Conservation (phyloP, 2,797 vertebrate genomes). For the Intellagama lesueurii region DNA sequence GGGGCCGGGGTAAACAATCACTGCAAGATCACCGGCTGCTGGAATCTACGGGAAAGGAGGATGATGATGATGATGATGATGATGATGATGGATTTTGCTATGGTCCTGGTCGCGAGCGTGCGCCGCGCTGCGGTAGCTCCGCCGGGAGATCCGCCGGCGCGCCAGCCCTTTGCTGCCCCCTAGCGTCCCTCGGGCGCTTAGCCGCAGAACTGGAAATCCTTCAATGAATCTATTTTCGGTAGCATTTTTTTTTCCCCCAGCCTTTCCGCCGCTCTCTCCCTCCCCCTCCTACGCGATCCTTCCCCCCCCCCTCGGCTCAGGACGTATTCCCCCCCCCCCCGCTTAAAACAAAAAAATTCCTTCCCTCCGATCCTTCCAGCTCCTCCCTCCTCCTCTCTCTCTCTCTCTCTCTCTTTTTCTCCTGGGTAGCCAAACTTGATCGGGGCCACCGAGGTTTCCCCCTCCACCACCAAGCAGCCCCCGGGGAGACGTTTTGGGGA, state of each 20-base stretch:
- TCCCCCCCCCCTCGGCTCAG: not conserved
- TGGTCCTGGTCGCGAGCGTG: not conserved
- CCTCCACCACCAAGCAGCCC: not conserved
- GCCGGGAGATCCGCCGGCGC: not conserved
- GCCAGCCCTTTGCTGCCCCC: constrained; percentile 18
- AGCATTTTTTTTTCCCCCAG: not conserved
- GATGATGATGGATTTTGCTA: too few species aligned
- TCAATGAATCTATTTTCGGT: constrained; percentile 40
- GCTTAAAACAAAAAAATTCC: too few species aligned
- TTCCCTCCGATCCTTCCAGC: not conserved
- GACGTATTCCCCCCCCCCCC: too few species aligned
- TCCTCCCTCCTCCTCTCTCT: too few species aligned
- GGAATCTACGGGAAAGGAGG: too few species aligned
- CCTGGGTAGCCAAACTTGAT: not conserved
- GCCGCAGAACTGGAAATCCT: not conserved
- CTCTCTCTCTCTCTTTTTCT: too few species aligned
- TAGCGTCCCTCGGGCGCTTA: not conserved
- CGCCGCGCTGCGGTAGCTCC: not conserved
- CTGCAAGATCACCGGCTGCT: too few species aligned
- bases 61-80: too few species aligned
- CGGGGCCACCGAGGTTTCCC: not conserved
- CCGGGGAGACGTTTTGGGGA: not conserved
- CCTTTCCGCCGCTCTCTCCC: not conserved
- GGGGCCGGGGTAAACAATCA: too few species aligned
- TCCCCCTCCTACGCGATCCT: not conserved